Percentiles rank a stretch among this genome's conserved stretches.
phyloP scores from a whole-genome alignment of 1,140 invertebrate species.

The Ceratitis capitata region DNA sequence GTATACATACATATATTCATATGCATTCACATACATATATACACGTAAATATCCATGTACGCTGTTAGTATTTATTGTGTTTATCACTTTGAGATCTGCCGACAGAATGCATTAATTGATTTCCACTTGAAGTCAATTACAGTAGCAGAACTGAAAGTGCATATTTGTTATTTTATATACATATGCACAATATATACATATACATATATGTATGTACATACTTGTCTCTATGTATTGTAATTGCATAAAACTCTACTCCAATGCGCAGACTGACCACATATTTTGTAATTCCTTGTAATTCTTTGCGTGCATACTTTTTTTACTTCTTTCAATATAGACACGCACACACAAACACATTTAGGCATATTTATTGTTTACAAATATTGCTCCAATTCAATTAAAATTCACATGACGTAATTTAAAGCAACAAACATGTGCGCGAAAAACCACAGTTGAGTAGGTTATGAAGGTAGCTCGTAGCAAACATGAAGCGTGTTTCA shows the following conservation, averaged over 20 bases:
- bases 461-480: neutral
- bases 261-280: neutral
- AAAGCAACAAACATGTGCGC: neutral
- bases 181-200: neutral
- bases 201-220: neutral
- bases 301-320: neutral
- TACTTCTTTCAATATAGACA: neutral
- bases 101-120: conserved; percentile 12
- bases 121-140: conserved; percentile 20
- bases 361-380: neutral
- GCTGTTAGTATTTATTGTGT: neutral
- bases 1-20: too few relatives aligned
- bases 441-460: neutral
- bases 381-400: conserved; percentile 11
- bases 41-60: neutral
- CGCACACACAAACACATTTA: neutral
- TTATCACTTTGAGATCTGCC: neutral
- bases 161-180: too few relatives aligned
- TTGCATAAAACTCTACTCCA: neutral
- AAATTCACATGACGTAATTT: conserved; percentile 21
- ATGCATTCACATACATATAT: too few relatives aligned
- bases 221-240: neutral
- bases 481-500: neutral
- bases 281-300: neutral
- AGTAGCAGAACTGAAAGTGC: conserved; percentile 1